These are phyloP conservation scores for Macaca nemestrina DNA, from an alignment of 2,113 vertebrate genomes.

Conservation along the genomic window DNA sequence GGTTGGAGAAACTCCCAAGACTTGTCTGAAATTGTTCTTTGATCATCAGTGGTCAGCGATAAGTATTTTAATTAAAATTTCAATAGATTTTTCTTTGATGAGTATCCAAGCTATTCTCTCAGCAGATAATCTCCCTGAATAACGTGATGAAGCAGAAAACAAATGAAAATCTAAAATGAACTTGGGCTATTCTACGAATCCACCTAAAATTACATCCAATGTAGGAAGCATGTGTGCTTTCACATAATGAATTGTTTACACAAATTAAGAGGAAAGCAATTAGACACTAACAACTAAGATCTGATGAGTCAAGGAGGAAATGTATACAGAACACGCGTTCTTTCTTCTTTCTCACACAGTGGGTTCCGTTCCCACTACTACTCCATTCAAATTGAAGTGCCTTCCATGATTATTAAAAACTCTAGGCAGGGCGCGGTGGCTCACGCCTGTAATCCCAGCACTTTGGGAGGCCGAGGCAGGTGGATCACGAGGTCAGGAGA, in stretches of 20 bases:
- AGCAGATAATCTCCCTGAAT: neutral
- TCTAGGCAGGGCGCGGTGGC: too few species aligned
- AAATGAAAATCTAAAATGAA: neutral
- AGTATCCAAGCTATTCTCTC: neutral
- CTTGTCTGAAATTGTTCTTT: neutral
- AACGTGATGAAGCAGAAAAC: neutral
- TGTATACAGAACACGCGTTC: fast-evolving
- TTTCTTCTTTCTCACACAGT: neutral
- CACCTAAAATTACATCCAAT: neutral
- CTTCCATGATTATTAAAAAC: neutral
- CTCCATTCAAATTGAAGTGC: neutral
- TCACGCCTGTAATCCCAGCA: too few species aligned
- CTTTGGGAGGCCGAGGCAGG: too few species aligned
- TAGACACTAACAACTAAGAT: neutral
- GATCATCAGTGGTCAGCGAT: neutral
- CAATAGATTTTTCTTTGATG: neutral
- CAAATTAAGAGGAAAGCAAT: neutral
- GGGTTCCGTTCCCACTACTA: fast-evolving
- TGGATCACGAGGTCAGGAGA: too few species aligned
- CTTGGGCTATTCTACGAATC: neutral
- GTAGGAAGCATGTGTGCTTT: neutral
- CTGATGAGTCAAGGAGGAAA: neutral
- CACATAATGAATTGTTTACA: neutral
- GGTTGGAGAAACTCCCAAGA: neutral
- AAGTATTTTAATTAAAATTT: neutral